Conservation (phyloP, 2,888 invertebrate genomes). For the Sinotaia quadrata region DNA sequence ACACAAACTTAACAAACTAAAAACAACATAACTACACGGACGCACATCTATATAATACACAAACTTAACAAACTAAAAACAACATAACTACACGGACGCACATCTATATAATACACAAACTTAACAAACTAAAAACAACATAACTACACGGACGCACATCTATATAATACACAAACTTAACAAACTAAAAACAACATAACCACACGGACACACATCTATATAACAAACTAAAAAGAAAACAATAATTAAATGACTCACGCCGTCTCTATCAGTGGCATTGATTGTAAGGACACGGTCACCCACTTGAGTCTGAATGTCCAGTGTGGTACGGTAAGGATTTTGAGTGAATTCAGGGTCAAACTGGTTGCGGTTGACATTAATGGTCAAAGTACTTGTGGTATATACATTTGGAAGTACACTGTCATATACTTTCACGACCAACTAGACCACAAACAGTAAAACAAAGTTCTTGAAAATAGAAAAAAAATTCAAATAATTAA, state of each 20-base stretch:
- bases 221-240: no score
- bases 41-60: no score
- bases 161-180: neutral
- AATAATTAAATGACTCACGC: no score
- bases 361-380: slow-evolving; percentile 58
- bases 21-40: no score
- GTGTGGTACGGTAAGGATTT: slow-evolving; percentile 39
- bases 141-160: neutral
- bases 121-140: no score
- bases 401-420: slow-evolving; percentile 48
- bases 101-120: no score
- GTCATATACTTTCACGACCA: slow-evolving; percentile 59
- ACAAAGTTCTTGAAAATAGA: neutral
- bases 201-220: neutral
- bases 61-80: no score
- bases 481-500: no score
- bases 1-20: no score
- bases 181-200: neutral
- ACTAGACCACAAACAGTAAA: slow-evolving; percentile 38
- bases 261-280: slow-evolving; percentile 86
- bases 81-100: no score
- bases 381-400: slow-evolving; percentile 49
- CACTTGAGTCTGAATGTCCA: slow-evolving; percentile 48
- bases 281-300: slow-evolving; percentile 80
- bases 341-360: slow-evolving; percentile 47